Evolutionary conservation across 2,113 vertebrate species (phyloP).

Genomic region (Himantopus leucocephalus): DNA sequence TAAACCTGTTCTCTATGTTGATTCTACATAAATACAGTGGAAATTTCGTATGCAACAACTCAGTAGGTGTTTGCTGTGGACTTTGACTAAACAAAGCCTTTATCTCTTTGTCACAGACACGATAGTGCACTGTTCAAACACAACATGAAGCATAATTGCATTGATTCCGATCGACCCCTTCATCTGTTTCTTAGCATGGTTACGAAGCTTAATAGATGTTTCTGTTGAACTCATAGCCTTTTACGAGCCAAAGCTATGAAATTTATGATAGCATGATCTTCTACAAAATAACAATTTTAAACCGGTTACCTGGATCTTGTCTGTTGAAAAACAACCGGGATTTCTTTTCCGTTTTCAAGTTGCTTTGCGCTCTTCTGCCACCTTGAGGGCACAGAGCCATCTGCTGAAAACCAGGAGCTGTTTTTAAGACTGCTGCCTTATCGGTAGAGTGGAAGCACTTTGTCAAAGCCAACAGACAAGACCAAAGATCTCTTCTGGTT

Average conservation of each 20-base stretch:
- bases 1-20: neutral
- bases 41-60: neutral
- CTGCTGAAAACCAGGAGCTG: neutral
- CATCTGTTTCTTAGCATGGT: neutral
- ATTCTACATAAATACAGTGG: neutral
- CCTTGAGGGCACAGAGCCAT: neutral
- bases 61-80: neutral
- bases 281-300: neutral
- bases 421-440: neutral
- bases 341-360: neutral
- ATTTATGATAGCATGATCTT: neutral
- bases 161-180: neutral
- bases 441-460: neutral
- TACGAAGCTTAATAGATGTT: neutral
- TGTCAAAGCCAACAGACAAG: neutral
- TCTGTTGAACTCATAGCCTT: neutral
- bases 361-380: neutral
- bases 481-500: neutral
- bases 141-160: neutral
- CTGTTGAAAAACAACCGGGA: neutral
- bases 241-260: neutral
- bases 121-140: neutral
- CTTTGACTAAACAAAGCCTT: neutral
- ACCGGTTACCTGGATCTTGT: neutral
- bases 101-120: neutral